A percentile compares a stretch with the other conserved stretches of the same genome.
Conservation (phyloP, 2,797 vertebrate genomes). For the Spea hammondii region DNA sequence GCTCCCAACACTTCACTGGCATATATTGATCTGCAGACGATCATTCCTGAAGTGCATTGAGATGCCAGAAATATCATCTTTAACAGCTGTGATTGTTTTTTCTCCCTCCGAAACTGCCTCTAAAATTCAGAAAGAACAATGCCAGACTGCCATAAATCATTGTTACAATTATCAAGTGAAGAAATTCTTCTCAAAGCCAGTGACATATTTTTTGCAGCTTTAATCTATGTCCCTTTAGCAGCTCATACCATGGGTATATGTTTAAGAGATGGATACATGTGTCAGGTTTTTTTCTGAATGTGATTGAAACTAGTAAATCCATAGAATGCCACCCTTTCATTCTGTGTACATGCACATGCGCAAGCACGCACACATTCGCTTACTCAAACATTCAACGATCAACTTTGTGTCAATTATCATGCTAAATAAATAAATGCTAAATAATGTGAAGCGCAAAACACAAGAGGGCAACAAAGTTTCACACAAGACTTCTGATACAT, state of each 20-base stretch:
- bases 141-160: conserved; percentile 47
- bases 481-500: conserved; percentile 15
- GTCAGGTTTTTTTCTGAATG: conserved; percentile 5
- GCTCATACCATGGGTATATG: conserved; percentile 1
- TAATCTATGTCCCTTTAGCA: conserved; percentile 6
- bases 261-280: conserved; percentile 31
- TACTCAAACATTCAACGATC: background rate
- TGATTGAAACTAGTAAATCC: conserved; percentile 1
- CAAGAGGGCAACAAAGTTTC: conserved; percentile 49
- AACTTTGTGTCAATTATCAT: conserved; percentile 8
- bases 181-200: conserved; percentile 37
- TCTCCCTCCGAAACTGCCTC: conserved; percentile 38
- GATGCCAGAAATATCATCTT: conserved; percentile 48
- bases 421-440: conserved; percentile 29
- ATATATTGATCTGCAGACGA: conserved; percentile 43
- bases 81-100: conserved; percentile 44
- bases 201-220: conserved; percentile 37
- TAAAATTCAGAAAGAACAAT: conserved; percentile 30
- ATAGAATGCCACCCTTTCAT: background rate
- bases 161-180: conserved; percentile 47
- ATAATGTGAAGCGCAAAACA: conserved; percentile 36
- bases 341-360: background rate
- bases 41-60: conserved; percentile 41
- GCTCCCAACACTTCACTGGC: conserved; percentile 28
- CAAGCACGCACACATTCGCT: background rate